These are phyloP conservation scores for Heliconius hewitsoni DNA, from an alignment of 1,140 invertebrate genomes.

Conservation along the genomic window DNA sequence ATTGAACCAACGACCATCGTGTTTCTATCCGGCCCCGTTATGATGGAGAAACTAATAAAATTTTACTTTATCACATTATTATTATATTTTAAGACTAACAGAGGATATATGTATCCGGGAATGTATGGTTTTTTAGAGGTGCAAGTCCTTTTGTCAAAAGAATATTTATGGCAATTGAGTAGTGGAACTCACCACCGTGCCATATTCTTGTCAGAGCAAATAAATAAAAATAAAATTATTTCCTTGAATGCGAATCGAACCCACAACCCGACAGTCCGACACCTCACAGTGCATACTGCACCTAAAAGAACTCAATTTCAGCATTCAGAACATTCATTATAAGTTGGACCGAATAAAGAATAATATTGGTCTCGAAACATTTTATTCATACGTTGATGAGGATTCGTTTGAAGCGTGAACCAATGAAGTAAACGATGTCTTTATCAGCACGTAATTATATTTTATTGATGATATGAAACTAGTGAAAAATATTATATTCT, in stretches of 20 bases:
- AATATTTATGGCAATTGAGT: no score
- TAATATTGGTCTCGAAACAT: neutral
- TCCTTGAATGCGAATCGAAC: neutral
- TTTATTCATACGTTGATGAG: neutral
- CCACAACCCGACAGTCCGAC: neutral
- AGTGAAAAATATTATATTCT: neutral
- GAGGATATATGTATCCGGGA: neutral
- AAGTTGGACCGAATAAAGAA: neutral
- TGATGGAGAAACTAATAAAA: no score
- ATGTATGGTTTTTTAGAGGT: neutral
- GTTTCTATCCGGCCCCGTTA: no score
- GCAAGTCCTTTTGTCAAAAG: neutral
- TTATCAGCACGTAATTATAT: neutral
- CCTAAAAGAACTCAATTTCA: neutral
- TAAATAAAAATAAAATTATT: neutral
- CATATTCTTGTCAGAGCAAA: no score
- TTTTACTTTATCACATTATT: neutral
- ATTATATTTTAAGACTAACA: neutral
- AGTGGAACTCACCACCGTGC: no score
- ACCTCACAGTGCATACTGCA: neutral
- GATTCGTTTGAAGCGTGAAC: neutral
- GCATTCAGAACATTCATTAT: neutral
- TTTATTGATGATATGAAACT: neutral
- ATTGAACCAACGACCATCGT: no score
- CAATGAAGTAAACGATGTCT: conserved; percentile 1